phyloP scores from a whole-genome alignment of 1,140 invertebrate genomes.

The Pantala flavescens region DNA sequence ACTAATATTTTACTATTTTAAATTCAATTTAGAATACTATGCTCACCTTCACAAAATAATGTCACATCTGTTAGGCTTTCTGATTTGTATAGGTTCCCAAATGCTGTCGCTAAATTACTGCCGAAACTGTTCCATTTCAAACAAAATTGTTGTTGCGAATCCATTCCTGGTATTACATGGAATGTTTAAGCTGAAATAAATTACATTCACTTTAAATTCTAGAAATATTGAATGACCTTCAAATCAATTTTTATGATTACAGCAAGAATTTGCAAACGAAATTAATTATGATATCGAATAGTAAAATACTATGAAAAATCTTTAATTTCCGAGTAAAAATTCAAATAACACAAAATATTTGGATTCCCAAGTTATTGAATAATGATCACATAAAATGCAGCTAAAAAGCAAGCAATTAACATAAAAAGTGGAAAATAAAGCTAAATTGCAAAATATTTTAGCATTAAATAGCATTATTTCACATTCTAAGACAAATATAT shows the following conservation, averaged over 20 bases:
- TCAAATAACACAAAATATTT: too few species aligned
- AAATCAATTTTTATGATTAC: background rate
- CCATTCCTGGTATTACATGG: slow-evolving; percentile 38
- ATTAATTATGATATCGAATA: too few species aligned
- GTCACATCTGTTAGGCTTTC: slow-evolving; percentile 82
- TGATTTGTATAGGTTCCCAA: slow-evolving; percentile 79
- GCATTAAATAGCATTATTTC: too few species aligned
- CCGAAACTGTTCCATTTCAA: slow-evolving; percentile 87
- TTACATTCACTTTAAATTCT: background rate
- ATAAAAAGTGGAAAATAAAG: too few species aligned
- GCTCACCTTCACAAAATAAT: slow-evolving; percentile 79
- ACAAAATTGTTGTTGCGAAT: slow-evolving; percentile 82
- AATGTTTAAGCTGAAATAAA: slow-evolving; percentile 6
- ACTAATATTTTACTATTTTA: background rate
- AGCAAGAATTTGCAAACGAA: background rate
- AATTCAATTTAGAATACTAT: background rate
- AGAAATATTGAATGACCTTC: background rate
- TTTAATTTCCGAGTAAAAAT: background rate
- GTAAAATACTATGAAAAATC: background rate
- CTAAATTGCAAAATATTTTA: too few species aligned
- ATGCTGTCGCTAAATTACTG: slow-evolving; percentile 74
- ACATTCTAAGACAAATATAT: background rate
- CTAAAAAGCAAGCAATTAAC: too few species aligned
- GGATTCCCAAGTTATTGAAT: too few species aligned
- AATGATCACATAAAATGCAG: too few species aligned